A percentile compares a stretch with the other conserved stretches of the same genome.
Evolutionary conservation across 2,113 vertebrate species (phyloP).

Genomic region (Sprattus sprattus): DNA sequence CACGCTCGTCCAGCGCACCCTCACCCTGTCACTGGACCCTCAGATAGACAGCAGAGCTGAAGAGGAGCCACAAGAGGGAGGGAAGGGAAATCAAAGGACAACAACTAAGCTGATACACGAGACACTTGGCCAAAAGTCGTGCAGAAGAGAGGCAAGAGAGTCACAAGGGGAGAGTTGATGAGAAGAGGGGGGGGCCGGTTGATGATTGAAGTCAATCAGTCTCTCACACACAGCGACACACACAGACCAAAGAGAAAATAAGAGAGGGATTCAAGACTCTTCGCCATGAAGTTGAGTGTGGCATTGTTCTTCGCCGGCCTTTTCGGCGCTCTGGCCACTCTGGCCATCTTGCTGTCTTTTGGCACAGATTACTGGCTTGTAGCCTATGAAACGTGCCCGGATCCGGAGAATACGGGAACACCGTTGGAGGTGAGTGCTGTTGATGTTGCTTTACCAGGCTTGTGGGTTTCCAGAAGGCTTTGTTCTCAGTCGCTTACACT

Average conservation of each 20-base stretch:
- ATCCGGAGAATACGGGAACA: conserved; percentile 44
- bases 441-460: not conserved
- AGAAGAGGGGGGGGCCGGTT: not conserved
- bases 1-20: conserved; percentile 37
- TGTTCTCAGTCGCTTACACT: no score
- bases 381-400: conserved; percentile 80
- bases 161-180: not conserved
- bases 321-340: conserved; percentile 86
- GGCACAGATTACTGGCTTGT: conserved; percentile 98
- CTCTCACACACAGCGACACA: conserved; percentile 26
- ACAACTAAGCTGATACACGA: conserved; percentile 8
- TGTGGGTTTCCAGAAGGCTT: no score
- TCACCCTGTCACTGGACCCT: conserved; percentile 31
- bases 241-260: not conserved
- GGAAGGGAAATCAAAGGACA: conserved; percentile 40
- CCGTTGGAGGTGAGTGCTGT: conserved; percentile 55
- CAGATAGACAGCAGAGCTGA: not conserved
- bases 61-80: not conserved
- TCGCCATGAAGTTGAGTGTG: conserved; percentile 85
- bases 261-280: not conserved
- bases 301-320: conserved; percentile 91
- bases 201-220: not conserved
- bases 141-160: not conserved
- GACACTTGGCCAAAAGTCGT: not conserved
- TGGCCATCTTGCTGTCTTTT: conserved; percentile 88